Evolutionary conservation across 2,113 vertebrate genomes (phyloP), one percentile per base, ranked within the genome.

Genomic region (Microtus montanus): DNA sequence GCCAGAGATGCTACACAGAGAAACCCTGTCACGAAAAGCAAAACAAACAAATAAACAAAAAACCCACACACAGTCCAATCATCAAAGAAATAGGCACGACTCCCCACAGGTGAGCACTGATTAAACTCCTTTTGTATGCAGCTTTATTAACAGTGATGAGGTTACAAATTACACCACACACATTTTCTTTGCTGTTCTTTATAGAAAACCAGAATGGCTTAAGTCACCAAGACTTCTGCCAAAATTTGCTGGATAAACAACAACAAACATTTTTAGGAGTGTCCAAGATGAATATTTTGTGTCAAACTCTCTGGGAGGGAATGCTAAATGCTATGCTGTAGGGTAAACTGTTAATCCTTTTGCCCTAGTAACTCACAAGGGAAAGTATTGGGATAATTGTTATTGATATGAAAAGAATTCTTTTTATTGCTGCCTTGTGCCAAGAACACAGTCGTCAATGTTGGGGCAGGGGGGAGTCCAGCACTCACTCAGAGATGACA

Each of bases 81-180:
- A 91, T 82, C 71, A 95, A 8, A 92, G 41, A 87, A 86, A 90
- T 64, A 91, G 61, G 74, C 90, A 78, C 44, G 94, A 73, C 44
- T 24, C 30, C 7, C 41, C 38, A 70, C 20, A 30, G 90, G 54
- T 75, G 68, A 71, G 80, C 15, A 47, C 7, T 54, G 58, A 74
- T 33, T 74, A 33, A 78, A 17, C 0, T 89, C 52, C 75, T 92
- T 54, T 7, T 87, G 63, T 90, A 92, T 84, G 38, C 35, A 92
- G 54, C 66, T 96, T 98, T 97, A 96, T 87, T 96, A 92, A 94
- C 33, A 66, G 49, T 80, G 75, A 79, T 82, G 64, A 77, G n/a
- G 49, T 93, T 92, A 92, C 41, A 95, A 95, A 85, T 71, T 83
- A 89, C 24, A 96, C 28, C 24, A 63, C 30, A 71, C 38, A 91